Conservation (phyloP, 2,113 vertebrate genomes). For the Crotalus viridis region DNA sequence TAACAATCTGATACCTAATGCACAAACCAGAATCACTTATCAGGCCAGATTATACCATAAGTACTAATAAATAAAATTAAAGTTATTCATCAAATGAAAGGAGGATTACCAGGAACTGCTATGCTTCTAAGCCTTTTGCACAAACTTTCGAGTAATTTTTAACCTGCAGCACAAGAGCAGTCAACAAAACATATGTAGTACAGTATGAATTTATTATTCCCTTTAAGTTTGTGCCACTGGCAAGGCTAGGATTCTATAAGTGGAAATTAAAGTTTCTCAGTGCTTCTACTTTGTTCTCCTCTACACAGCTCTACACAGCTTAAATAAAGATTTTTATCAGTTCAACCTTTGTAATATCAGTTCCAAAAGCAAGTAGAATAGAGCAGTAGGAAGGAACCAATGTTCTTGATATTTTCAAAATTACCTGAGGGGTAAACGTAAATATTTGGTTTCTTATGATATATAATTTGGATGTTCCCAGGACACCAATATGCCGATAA, state of each 20-base stretch:
- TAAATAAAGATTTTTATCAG: slow-evolving; percentile 38
- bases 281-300: not conserved
- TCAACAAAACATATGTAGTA: slow-evolving; percentile 23
- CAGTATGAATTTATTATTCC: slow-evolving; percentile 14
- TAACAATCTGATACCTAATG: not conserved
- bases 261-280: not conserved
- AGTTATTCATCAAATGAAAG: not conserved
- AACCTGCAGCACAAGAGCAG: not conserved
- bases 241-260: not conserved
- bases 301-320: not conserved
- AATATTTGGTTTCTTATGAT: slow-evolving; percentile 90
- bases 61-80: not conserved
- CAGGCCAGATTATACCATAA: not conserved
- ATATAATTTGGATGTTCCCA: slow-evolving; percentile 98
- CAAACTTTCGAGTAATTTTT: not conserved
- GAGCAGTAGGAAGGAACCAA: slow-evolving; percentile 20
- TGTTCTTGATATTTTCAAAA: slow-evolving; percentile 24
- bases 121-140: slow-evolving; percentile 11
- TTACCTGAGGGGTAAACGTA: slow-evolving; percentile 91
- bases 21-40: not conserved
- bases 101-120: not conserved
- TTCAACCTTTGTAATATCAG: not conserved
- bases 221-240: slow-evolving; percentile 18
- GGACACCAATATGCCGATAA: slow-evolving; percentile 92
- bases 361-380: not conserved